Conservation (phyloP, 1,140 invertebrate genomes). For the Micrasema minimum region DNA sequence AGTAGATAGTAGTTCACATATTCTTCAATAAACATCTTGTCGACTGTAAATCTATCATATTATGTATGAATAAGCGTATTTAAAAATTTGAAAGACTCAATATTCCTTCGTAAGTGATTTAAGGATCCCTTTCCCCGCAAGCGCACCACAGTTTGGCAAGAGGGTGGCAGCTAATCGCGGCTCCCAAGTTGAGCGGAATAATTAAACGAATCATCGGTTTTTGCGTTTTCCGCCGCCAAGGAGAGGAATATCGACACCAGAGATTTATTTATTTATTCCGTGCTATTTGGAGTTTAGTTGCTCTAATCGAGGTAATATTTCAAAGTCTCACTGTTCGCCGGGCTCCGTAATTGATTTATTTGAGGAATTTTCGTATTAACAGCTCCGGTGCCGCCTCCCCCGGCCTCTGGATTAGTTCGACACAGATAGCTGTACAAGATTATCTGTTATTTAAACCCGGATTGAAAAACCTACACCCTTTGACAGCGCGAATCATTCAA, state of each 20-base stretch:
- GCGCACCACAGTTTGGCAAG: constrained; percentile 12
- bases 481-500: neutral
- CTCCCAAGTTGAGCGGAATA: constrained; percentile 50
- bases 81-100: too few relatives aligned
- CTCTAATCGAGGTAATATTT: constrained; percentile 51
- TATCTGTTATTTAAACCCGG: constrained; percentile 33
- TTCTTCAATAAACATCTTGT: too few relatives aligned
- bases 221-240: constrained; percentile 40
- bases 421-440: constrained; percentile 24
- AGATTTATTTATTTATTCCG: constrained; percentile 51
- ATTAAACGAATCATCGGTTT: constrained; percentile 54
- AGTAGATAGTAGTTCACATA: too few relatives aligned
- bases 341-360: constrained; percentile 51
- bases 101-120: too few relatives aligned
- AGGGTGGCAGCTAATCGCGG: constrained; percentile 47
- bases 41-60: too few relatives aligned
- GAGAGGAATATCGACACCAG: constrained; percentile 45
- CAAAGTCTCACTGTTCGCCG: constrained; percentile 47
- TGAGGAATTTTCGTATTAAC: constrained; percentile 53
- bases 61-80: too few relatives aligned
- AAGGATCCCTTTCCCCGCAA: too few relatives aligned
- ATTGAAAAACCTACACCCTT: constrained; percentile 29
- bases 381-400: constrained; percentile 23
- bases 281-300: constrained; percentile 53
- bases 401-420: constrained; percentile 22